These are phyloP conservation scores for Ischnura elegans DNA, from an alignment of 2,888 invertebrate genomes.

Conservation along the genomic window DNA sequence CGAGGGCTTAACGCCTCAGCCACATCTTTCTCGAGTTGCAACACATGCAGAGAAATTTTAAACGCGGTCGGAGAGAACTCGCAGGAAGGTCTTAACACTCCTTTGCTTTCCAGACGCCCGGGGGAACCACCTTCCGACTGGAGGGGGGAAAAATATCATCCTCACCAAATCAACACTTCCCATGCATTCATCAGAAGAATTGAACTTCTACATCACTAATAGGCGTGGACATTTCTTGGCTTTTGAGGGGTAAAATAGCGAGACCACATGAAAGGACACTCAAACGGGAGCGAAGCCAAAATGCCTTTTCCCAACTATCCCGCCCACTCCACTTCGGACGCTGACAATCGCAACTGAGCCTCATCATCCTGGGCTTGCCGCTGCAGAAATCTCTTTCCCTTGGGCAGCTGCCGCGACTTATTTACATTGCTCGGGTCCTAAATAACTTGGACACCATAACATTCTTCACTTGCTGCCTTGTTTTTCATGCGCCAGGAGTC, in stretches of 20 bases:
- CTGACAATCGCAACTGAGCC: constrained; percentile 35
- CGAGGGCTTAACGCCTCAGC: neutral
- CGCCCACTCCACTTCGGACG: neutral
- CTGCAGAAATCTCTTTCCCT: constrained; percentile 39
- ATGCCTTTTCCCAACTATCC: neutral
- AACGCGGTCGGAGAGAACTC: neutral
- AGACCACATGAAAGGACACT: neutral
- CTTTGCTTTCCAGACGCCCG: neutral
- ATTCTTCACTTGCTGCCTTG: constrained; percentile 14
- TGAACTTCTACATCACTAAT: neutral
- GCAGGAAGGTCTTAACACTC: neutral
- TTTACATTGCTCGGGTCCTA: constrained; percentile 44
- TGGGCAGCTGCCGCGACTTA: constrained; percentile 55
- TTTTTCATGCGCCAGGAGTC: constrained; percentile 54
- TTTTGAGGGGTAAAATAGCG: neutral
- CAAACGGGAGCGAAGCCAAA: constrained; percentile 44
- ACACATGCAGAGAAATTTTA: neutral
- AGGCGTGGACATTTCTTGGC: constrained; percentile 2
- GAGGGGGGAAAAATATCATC: neutral
- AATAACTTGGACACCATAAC: constrained; percentile 58
- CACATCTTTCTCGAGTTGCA: neutral
- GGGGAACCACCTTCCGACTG: neutral
- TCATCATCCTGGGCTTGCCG: constrained; percentile 24
- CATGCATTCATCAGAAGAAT: neutral
- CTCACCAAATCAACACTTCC: neutral